Conservation (phyloP, 2,888 invertebrate species). For the Lottia gigantea region DNA sequence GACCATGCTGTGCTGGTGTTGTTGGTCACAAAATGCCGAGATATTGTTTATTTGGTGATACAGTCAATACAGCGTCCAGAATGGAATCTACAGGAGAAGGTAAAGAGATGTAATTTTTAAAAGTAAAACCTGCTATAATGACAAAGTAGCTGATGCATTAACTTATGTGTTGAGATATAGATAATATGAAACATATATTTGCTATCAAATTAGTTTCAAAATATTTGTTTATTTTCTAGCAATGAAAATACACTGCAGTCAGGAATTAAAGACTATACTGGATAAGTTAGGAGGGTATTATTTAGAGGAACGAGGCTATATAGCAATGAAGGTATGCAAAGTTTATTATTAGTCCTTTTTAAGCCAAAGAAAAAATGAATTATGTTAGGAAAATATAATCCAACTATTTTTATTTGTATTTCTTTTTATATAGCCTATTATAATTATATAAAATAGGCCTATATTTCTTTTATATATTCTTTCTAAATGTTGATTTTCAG, state of each 20-base stretch:
- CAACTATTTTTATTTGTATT: background rate
- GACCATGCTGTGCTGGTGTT: conserved; percentile 80
- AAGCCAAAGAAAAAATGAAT: no score
- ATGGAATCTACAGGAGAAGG: conserved; percentile 63
- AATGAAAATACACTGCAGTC: conserved; percentile 68
- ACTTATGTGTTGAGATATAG: no score
- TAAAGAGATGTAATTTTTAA: conserved; percentile 28
- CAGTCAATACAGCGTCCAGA: conserved; percentile 62
- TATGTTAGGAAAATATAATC: no score
- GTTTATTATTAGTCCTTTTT: no score
- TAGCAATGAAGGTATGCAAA: conserved; percentile 69
- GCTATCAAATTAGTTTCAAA: background rate
- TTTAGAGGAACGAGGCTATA: conserved; percentile 66
- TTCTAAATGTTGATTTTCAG: conserved; percentile 41
- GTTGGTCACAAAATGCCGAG: conserved; percentile 93
- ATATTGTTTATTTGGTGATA: conserved; percentile 75
- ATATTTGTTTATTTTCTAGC: conserved; percentile 45
- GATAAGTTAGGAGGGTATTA: conserved; percentile 68
- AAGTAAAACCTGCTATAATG: no score
- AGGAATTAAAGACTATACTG: conserved; percentile 61
- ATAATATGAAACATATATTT: no score
- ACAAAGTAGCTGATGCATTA: no score
- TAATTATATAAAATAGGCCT: no score
- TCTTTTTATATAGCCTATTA: no score
- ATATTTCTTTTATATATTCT: background rate